Conservation (phyloP, 2,888 invertebrate genomes). For the Trichopria drosophilae region DNA sequence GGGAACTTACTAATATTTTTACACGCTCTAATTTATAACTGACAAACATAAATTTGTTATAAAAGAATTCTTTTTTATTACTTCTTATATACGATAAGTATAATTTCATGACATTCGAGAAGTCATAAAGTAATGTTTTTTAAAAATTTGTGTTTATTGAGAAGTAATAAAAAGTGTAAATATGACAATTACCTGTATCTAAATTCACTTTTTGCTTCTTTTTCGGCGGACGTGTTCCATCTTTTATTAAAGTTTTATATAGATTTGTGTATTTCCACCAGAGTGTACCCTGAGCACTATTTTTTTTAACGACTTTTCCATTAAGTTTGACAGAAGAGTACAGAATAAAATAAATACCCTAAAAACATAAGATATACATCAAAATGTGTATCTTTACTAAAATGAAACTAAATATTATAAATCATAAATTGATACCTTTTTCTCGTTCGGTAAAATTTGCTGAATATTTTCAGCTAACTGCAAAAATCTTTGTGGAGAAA, state of each 20-base stretch:
- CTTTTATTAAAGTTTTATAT: not conserved
- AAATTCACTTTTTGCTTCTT: not conserved
- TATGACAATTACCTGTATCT: not conserved
- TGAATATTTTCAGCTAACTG: not conserved
- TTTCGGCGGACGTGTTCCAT: not conserved
- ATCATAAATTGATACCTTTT: not conserved
- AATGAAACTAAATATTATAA: too few relatives aligned
- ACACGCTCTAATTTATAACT: too few relatives aligned
- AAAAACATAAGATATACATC: not conserved
- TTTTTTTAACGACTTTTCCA: not conserved
- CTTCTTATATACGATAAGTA: too few relatives aligned
- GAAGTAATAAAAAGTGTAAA: not conserved
- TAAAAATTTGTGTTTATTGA: too few relatives aligned
- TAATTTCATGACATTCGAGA: too few relatives aligned
- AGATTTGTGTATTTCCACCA: not conserved
- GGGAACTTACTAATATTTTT: too few relatives aligned
- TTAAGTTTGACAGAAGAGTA: not conserved
- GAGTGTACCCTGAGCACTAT: not conserved
- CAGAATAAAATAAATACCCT: conserved; percentile 1
- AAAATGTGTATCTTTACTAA: not conserved
- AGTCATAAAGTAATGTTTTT: too few relatives aligned
- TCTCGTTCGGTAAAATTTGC: conserved; percentile 1
- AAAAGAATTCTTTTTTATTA: too few relatives aligned
- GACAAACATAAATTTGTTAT: too few relatives aligned
- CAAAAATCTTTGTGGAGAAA: not conserved